These are phyloP conservation scores for Thysanoteuthis rhombus DNA, from an alignment of 2,888 invertebrate genomes.

Conservation along the genomic window DNA sequence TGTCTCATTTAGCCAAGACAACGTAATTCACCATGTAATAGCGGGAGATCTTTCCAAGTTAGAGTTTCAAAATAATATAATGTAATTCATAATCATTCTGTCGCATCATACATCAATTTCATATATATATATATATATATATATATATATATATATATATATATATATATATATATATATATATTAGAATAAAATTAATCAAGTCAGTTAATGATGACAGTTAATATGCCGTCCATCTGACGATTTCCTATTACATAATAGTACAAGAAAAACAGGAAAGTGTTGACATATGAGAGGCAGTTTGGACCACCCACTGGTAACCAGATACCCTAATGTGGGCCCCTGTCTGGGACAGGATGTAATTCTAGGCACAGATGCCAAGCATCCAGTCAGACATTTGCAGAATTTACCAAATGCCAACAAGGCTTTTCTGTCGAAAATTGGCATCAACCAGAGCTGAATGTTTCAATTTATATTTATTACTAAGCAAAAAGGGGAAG, in stretches of 20 bases:
- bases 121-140: too few species aligned
- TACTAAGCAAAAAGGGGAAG: neutral
- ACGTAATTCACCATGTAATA: too few species aligned
- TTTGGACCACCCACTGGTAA: neutral
- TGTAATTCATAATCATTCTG: too few species aligned
- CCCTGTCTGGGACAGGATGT: neutral
- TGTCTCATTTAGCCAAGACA: too few species aligned
- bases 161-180: too few species aligned
- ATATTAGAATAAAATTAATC: neutral
- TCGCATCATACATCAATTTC: too few species aligned
- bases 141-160: too few species aligned
- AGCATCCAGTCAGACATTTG: neutral
- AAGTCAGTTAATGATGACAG: neutral
- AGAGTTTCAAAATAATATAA: too few species aligned
- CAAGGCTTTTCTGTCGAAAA: neutral
- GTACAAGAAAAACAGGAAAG: neutral
- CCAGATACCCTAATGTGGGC: constrained; percentile 12
- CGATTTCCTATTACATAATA: neutral
- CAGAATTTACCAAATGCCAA: neutral
- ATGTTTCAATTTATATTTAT: neutral
- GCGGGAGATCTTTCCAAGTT: too few species aligned
- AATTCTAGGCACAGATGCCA: neutral
- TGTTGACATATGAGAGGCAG: neutral
- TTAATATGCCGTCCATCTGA: neutral
- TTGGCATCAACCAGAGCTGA: neutral